A percentile compares a stretch with the other conserved stretches of the same genome.
These are phyloP conservation scores for Columba livia DNA, from an alignment of 2,113 vertebrate species.

Conservation along the genomic window DNA sequence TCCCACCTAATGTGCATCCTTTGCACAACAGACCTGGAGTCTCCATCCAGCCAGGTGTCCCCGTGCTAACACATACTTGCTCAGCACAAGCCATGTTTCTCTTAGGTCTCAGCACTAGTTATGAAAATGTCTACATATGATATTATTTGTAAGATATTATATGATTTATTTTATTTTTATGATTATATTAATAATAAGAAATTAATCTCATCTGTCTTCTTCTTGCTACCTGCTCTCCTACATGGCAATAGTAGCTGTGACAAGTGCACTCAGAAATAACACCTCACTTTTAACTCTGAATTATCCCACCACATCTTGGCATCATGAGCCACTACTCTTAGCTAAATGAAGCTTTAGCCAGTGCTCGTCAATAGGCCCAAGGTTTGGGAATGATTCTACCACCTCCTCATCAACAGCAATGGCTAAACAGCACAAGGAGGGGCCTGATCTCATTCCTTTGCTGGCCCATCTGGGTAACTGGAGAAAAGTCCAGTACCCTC, in stretches of 20 bases:
- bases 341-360: background rate
- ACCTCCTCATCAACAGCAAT: background rate
- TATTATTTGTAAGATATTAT: background rate
- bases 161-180: background rate
- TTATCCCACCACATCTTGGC: background rate
- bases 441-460: background rate
- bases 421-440: background rate
- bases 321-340: background rate
- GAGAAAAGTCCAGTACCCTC: background rate
- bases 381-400: background rate
- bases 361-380: background rate
- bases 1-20: background rate
- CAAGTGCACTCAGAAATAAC: background rate
- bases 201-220: background rate
- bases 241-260: background rate
- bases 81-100: background rate
- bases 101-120: background rate
- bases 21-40: background rate
- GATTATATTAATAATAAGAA: background rate
- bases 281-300: background rate
- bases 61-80: background rate
- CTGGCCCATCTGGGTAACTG: background rate
- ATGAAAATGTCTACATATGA: background rate
- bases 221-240: background rate
- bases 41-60: background rate